Conservation (phyloP, 2,888 invertebrate species). For the Catotricha subobsoleta region DNA sequence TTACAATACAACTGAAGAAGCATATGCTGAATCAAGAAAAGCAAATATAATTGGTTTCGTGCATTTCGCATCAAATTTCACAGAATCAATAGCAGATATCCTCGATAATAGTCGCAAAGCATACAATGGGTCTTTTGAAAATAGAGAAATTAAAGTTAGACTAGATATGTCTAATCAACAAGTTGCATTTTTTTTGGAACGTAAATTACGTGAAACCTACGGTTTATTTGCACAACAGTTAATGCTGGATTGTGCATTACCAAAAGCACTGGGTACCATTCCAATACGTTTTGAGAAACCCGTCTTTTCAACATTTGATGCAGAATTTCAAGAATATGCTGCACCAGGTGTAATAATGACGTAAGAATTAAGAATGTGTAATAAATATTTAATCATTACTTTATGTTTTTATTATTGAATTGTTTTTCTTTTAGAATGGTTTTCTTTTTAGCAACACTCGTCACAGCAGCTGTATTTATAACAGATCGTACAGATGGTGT, state of each 20-base stretch:
- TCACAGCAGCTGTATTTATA: constrained; percentile 67
- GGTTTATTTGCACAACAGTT: constrained; percentile 43
- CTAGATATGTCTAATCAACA: constrained; percentile 73
- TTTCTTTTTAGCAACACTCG: constrained; percentile 68
- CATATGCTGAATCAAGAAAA: constrained; percentile 33
- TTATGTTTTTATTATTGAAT: background rate
- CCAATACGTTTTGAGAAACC: constrained; percentile 53
- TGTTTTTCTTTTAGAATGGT: constrained; percentile 40
- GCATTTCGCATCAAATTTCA: constrained; percentile 54
- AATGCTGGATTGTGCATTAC: constrained; percentile 44
- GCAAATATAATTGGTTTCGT: constrained; percentile 45
- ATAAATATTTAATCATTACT: background rate
- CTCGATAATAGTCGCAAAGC: constrained; percentile 39
- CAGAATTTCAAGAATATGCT: constrained; percentile 62
- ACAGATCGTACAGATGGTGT: constrained; percentile 66
- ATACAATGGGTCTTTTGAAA: constrained; percentile 33
- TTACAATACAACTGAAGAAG: constrained; percentile 35
- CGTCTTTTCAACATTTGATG: constrained; percentile 46
- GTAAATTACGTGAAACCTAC: constrained; percentile 48
- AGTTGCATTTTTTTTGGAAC: constrained; percentile 54
- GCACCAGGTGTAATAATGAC: constrained; percentile 69
- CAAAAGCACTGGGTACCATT: constrained; percentile 34
- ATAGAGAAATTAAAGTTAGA: constrained; percentile 47
- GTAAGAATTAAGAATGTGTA: constrained; percentile 33
- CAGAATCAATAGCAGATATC: constrained; percentile 38